Evolutionary conservation across 2,888 invertebrate species (phyloP).

Genomic region (Agonopterix heracliana): DNA sequence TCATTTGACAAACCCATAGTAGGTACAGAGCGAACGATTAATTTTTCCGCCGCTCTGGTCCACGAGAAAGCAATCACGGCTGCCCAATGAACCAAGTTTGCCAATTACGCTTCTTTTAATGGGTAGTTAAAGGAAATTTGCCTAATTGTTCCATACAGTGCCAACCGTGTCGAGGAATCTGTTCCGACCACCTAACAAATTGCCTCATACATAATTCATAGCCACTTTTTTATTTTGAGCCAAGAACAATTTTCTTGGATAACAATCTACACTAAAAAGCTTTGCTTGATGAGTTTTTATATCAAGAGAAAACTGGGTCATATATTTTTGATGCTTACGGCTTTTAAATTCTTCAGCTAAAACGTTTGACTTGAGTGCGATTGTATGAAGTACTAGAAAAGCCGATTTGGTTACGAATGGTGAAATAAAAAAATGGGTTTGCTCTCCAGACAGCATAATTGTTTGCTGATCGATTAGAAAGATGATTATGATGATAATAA

Average conservation of each 20-base stretch:
- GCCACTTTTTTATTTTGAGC: constrained; percentile 16
- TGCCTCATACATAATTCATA: constrained; percentile 36
- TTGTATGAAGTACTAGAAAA: too few species aligned
- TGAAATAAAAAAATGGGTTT: background rate
- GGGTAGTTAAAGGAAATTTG: constrained; percentile 54
- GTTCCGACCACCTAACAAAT: constrained; percentile 21
- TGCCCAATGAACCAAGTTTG: constrained; percentile 61
- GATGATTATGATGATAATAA: background rate
- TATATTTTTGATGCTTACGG: too few species aligned
- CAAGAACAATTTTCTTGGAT: constrained; percentile 10
- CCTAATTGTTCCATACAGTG: constrained; percentile 47
- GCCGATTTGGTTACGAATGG: too few species aligned
- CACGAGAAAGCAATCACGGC: constrained; percentile 54
- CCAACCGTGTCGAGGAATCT: constrained; percentile 32
- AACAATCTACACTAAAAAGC: constrained; percentile 9
- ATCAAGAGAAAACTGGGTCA: background rate
- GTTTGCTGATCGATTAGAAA: too few species aligned
- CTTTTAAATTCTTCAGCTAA: too few species aligned
- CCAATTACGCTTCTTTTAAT: constrained; percentile 64
- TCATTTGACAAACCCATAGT: constrained; percentile 35
- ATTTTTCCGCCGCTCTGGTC: constrained; percentile 45
- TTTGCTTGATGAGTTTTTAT: background rate
- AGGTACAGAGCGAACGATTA: constrained; percentile 40
- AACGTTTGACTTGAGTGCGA: too few species aligned
- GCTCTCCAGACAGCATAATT: background rate